These are phyloP conservation scores for Achlya flavicornis DNA, from an alignment of 2,888 invertebrate genomes.

Conservation along the genomic window DNA sequence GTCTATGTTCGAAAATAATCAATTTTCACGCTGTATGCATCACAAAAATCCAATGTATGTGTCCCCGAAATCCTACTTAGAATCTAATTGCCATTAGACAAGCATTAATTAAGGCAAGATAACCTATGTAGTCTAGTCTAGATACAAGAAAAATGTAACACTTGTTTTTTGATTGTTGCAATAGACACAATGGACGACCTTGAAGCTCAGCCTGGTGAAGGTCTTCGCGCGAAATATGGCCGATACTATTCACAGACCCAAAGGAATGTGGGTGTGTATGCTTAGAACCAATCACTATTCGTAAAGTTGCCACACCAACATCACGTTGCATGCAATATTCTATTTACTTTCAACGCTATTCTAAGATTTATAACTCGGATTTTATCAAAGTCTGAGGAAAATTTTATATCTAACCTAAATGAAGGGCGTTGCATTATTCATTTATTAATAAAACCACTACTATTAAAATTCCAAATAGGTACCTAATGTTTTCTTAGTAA, in stretches of 20 bases:
- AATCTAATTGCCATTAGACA: neutral
- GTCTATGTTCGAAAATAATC: no score
- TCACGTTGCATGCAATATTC: neutral
- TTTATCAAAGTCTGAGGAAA: neutral
- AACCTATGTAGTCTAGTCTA: neutral
- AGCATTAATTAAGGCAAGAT: neutral
- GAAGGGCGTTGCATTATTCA: neutral
- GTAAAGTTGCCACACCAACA: constrained; percentile 5
- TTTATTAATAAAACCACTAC: neutral
- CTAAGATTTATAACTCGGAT: neutral
- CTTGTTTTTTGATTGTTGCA: constrained; percentile 21
- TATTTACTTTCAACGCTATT: neutral
- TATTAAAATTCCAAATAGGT: neutral
- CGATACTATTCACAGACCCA: constrained; percentile 15
- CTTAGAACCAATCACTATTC: constrained; percentile 8
- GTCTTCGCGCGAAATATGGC: constrained; percentile 34
- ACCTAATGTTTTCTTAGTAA: no score
- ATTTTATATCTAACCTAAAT: constrained; percentile 1
- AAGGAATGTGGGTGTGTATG: constrained; percentile 22
- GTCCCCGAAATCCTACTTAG: no score
- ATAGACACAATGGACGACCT: constrained; percentile 33
- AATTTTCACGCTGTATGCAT: neutral
- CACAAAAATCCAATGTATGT: no score
- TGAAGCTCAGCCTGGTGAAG: constrained; percentile 40
- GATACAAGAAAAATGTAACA: neutral